These are phyloP conservation scores for Lordiphosa clarofinis DNA, from an alignment of 1,140 invertebrate genomes.

Conservation along the genomic window DNA sequence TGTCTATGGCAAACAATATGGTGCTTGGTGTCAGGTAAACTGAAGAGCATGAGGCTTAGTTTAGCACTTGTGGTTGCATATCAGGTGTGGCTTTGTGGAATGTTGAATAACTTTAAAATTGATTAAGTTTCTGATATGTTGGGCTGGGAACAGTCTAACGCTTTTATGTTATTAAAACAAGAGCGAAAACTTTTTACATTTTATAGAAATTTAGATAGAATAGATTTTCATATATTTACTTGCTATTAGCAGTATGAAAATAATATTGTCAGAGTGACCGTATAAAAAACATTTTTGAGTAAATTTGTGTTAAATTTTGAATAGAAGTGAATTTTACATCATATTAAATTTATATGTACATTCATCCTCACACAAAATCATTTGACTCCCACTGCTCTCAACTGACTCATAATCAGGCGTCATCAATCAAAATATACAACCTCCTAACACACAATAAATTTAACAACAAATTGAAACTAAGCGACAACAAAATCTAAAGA, in stretches of 20 bases:
- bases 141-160: too few species aligned
- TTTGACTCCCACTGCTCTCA: constrained; percentile 35
- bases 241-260: too few species aligned
- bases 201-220: too few species aligned
- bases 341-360: constrained; percentile 20
- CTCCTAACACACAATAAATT: constrained; percentile 8
- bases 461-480: constrained; percentile 34
- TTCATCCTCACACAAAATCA: constrained; percentile 19
- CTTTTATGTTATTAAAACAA: too few species aligned
- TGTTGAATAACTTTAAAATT: constrained; percentile 22
- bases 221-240: too few species aligned
- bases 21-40: constrained; percentile 8
- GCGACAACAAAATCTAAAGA: neutral
- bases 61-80: constrained; percentile 29
- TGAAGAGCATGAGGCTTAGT: constrained; percentile 23
- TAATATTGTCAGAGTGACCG: too few species aligned
- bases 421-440: constrained; percentile 58
- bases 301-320: too few species aligned
- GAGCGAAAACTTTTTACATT: too few species aligned
- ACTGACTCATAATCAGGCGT: constrained; percentile 60
- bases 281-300: too few species aligned
- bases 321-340: too few species aligned
- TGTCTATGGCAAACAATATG: constrained; percentile 58
- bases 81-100: constrained; percentile 38
- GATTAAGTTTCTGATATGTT: too few species aligned